Conservation (phyloP, 2,113 vertebrate genomes). For the Dasyprocta punctata region DNA sequence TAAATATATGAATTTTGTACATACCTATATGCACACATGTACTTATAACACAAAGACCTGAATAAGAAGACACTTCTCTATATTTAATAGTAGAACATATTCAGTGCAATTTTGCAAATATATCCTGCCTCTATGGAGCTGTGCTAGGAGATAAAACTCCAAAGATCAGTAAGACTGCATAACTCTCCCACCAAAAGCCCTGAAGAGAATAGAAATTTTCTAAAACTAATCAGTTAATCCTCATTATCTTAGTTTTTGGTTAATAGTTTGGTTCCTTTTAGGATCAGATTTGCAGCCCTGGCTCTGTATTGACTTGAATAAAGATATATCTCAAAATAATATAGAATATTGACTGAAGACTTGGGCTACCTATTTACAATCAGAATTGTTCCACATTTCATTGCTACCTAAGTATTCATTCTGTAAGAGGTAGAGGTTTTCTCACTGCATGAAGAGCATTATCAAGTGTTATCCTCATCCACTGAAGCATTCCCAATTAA, state of each 20-base stretch:
- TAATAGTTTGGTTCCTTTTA: slow-evolving; percentile 38
- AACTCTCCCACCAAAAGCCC: not conserved
- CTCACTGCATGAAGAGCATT: slow-evolving; percentile 3
- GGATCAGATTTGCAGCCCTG: slow-evolving; percentile 14
- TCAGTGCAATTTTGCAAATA: not conserved
- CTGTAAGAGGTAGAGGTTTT: slow-evolving; percentile 16
- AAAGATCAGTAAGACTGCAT: not conserved
- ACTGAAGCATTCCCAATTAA: slow-evolving; percentile 61
- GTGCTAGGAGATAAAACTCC: not conserved
- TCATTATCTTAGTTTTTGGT: slow-evolving; percentile 16
- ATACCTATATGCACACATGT: not conserved
- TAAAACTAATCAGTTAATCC: slow-evolving; percentile 42
- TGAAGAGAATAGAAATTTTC: slow-evolving; percentile 7
- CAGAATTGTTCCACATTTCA: slow-evolving; percentile 36
- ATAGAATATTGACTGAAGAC: slow-evolving; percentile 1
- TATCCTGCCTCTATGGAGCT: not conserved
- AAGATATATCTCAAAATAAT: slow-evolving; percentile 64
- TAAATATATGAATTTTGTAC: not conserved
- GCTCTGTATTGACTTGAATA: slow-evolving; percentile 55
- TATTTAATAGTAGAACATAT: slow-evolving; percentile 13
- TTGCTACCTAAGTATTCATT: slow-evolving; percentile 24
- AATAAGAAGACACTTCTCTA: not conserved
- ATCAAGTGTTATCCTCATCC: slow-evolving; percentile 56
- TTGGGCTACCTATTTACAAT: slow-evolving; percentile 51
- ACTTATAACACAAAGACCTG: not conserved